Conservation (phyloP, 2,888 invertebrate genomes). For the Iphiclides podalirius region DNA sequence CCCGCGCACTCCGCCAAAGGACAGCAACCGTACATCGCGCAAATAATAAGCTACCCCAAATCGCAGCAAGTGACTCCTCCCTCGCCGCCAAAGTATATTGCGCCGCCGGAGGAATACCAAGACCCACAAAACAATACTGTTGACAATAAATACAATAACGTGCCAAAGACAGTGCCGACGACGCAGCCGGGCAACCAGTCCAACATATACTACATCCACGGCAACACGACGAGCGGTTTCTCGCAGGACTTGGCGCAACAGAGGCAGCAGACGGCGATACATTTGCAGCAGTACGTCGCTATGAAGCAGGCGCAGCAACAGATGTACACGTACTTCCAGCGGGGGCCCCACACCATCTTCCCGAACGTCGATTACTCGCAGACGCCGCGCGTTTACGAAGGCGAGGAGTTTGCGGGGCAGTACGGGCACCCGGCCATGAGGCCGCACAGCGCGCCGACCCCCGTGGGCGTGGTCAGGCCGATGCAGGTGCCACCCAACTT, state of each 20-base stretch:
- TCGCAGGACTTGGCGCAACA: slow-evolving; percentile 65
- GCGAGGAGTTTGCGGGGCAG: slow-evolving; percentile 57
- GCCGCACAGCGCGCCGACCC: slow-evolving; percentile 65
- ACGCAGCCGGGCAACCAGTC: slow-evolving; percentile 52
- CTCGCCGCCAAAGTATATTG: slow-evolving; percentile 68
- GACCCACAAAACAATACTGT: slow-evolving; percentile 62
- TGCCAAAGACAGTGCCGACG: slow-evolving; percentile 41
- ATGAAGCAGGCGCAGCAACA: slow-evolving; percentile 79
- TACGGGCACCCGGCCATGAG: slow-evolving; percentile 60
- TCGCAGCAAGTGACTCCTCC: slow-evolving; percentile 72
- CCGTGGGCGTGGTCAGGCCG: slow-evolving; percentile 58
- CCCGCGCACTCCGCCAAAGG: slow-evolving; percentile 66
- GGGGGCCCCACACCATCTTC: slow-evolving; percentile 68
- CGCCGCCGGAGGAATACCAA: slow-evolving; percentile 73
- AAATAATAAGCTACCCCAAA: slow-evolving; percentile 71
- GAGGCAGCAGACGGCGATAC: slow-evolving; percentile 71
- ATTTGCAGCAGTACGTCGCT: slow-evolving; percentile 74
- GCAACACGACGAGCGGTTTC: slow-evolving; percentile 50
- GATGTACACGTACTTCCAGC: slow-evolving; percentile 68
- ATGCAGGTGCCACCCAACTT: slow-evolving; percentile 56
- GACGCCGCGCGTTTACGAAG: slow-evolving; percentile 56
- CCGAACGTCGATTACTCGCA: slow-evolving; percentile 60
- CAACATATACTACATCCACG: slow-evolving; percentile 71
- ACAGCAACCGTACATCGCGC: slow-evolving; percentile 72
- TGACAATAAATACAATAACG: slow-evolving; percentile 50